Base-by-base conservation (phyloP, 2,113 vertebrate species). In the Atlantisia rogersi region DNA sequence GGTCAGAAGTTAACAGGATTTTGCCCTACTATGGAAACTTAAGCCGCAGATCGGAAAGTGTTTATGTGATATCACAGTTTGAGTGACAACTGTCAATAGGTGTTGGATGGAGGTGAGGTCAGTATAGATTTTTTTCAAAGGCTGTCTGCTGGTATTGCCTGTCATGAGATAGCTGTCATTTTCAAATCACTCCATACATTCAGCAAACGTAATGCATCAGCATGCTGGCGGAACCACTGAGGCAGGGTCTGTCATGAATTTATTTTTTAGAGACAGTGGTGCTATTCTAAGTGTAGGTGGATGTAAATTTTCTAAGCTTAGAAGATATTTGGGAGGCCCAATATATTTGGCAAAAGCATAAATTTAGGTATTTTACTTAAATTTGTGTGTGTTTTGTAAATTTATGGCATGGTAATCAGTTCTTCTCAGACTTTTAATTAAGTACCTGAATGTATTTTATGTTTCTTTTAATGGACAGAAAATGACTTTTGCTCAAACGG, bases 1-100 rank as follows among this genome's bases (percentile, higher is more conserved):
- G 97, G 98, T 98, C 98, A 97, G 94, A 98, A 98, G 97, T 98
- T 98, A 98, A 98, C 97, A 98, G 98, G 98, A 98, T 98, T 98
- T 98, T 97, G 84, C 97, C 97, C 98, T 97, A 88, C 97, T 98
- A 97, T 98, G 97, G 98, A 98, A 98, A 98, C 97, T 95, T 97
- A 97, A 98, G 98, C 98, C 79, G 96, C 97, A 97, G 97, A 98
- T 98, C 94, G 92, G 98, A 98, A 98, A 98, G 98, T 98, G 98
- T 98, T 98, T 98, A 98, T 98, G 97, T 98, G 98, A 98, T 98
- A 98, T 96, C 95, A 86, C 98, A 97, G 91, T 97, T 97, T 98
- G 98, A 98, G 95, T 98, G 98, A 98, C 98, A 98, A 98, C 97
- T 98, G 98, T 97, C 98, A 97, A 98, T 98, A 98, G 97, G 89